phyloP scores from a whole-genome alignment of 1,140 invertebrate genomes.

The Pseudobourletiella spinata region DNA sequence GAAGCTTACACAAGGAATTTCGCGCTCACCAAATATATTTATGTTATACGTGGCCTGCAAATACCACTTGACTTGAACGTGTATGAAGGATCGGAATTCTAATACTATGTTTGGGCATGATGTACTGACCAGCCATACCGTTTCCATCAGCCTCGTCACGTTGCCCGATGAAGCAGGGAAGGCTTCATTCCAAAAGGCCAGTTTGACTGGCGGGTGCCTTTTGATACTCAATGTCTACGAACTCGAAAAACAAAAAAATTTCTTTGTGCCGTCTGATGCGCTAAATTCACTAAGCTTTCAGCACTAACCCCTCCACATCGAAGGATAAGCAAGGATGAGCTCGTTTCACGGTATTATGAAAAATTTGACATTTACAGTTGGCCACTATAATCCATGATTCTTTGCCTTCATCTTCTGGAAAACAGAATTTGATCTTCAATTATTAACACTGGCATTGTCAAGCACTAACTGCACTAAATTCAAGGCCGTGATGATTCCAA shows the following conservation, averaged over 20 bases:
- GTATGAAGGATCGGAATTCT: too few species aligned
- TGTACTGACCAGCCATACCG: too few species aligned
- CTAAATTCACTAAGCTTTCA: constrained; percentile 39
- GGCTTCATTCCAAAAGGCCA: too few species aligned
- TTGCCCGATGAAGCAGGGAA: too few species aligned
- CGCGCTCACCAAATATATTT: too few species aligned
- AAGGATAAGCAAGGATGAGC: constrained; percentile 37
- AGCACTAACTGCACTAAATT: background rate
- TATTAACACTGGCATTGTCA: background rate
- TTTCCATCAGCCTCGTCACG: too few species aligned
- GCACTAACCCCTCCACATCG: constrained; percentile 34
- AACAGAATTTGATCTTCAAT: background rate
- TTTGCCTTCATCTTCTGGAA: background rate
- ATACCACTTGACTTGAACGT: too few species aligned
- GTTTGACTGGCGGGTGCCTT: too few species aligned
- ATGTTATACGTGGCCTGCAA: too few species aligned
- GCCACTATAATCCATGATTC: background rate
- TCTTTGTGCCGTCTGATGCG: constrained; percentile 37
- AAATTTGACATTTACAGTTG: constrained; percentile 31
- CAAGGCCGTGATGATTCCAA: background rate
- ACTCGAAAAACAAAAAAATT: constrained; percentile 21
- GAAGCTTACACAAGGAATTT: too few species aligned
- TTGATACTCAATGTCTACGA: background rate
- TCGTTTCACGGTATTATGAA: constrained; percentile 38
- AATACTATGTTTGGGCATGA: too few species aligned